phyloP scores from a whole-genome alignment of 2,797 vertebrate species.

The Calcarius lapponicus region DNA sequence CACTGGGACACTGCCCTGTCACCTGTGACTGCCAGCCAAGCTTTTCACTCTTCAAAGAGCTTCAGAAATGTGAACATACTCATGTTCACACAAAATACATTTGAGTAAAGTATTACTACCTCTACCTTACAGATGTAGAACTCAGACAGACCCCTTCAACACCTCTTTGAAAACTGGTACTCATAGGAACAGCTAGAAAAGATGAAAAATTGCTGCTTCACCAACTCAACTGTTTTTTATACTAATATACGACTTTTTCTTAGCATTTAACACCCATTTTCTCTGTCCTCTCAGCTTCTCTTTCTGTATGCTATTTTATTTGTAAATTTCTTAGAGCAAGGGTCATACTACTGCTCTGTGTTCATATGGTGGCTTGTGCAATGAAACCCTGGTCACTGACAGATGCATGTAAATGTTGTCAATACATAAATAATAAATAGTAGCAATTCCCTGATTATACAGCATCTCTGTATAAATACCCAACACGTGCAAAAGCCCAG shows the following conservation, averaged over 20 bases:
- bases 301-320: not conserved
- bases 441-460: not conserved
- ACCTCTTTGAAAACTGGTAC: not conserved
- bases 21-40: not conserved
- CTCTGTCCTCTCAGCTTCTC: not conserved
- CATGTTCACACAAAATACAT: not conserved
- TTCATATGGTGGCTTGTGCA: not conserved
- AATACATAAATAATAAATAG: not conserved
- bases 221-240: not conserved
- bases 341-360: not conserved
- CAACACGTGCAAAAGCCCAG: not conserved
- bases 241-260: not conserved
- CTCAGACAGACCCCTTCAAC: not conserved
- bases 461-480: not conserved
- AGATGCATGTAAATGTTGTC: not conserved
- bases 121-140: not conserved
- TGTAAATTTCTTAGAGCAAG: not conserved
- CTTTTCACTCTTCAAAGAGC: not conserved
- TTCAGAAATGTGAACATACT: not conserved
- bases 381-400: not conserved
- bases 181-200: not conserved
- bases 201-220: not conserved
- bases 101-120: not conserved
- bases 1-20: rapidly evolving
- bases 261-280: not conserved